phyloP scores from a whole-genome alignment of 2,888 invertebrate species.

The Rosalia funebris region DNA sequence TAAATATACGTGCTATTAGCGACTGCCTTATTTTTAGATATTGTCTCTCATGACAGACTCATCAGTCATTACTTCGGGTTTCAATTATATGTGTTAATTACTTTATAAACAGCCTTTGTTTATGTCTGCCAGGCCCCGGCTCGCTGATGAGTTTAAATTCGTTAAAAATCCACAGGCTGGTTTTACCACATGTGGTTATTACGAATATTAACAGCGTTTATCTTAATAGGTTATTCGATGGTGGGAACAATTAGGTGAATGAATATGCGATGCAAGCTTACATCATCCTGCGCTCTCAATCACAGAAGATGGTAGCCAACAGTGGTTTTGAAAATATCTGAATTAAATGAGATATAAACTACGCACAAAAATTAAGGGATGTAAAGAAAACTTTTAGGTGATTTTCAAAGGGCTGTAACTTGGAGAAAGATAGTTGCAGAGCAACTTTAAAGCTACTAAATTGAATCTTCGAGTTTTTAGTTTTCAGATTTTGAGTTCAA shows the following conservation, averaged over 20 bases:
- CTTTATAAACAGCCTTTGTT: slow-evolving; percentile 44
- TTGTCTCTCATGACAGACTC: slow-evolving; percentile 29
- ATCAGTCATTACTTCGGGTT: slow-evolving; percentile 42
- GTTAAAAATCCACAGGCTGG: slow-evolving; percentile 17
- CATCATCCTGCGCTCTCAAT: too few species aligned
- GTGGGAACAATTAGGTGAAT: slow-evolving; percentile 2
- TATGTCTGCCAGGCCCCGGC: slow-evolving; percentile 31
- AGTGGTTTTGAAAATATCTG: too few species aligned
- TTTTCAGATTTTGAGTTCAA: too few species aligned
- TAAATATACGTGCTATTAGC: slow-evolving; percentile 23
- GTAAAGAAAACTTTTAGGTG: too few species aligned
- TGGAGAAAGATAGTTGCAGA: too few species aligned
- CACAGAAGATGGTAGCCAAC: too few species aligned
- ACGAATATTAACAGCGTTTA: slow-evolving; percentile 18
- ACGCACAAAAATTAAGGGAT: too few species aligned
- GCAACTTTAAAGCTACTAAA: too few species aligned
- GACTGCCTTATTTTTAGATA: slow-evolving; percentile 28
- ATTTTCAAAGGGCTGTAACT: too few species aligned
- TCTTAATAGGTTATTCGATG: slow-evolving; percentile 13
- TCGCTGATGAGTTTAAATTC: slow-evolving; percentile 34
- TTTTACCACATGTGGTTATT: slow-evolving; percentile 23
- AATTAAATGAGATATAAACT: too few species aligned
- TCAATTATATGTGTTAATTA: slow-evolving; percentile 45
- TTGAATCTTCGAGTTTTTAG: too few species aligned
- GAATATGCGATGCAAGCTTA: too few species aligned